A percentile compares a stretch with the other conserved stretches of the same genome.
These are phyloP conservation scores for Ophioninae sp. DNA, from an alignment of 2,888 invertebrate species.

Conservation along the genomic window DNA sequence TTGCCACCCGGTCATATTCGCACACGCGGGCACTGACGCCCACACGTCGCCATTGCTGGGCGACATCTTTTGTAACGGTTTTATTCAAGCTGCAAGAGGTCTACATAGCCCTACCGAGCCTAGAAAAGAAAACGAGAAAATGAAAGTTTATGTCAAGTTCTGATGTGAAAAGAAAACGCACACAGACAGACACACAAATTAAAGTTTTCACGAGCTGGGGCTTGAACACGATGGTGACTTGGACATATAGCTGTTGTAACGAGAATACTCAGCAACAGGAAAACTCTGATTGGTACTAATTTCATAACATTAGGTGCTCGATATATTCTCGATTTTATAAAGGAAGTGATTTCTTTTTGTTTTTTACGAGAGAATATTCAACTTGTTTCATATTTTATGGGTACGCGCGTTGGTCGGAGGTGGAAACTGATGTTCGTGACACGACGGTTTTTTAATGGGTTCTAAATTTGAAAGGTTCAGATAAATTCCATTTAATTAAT, in stretches of 20 bases:
- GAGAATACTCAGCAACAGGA: not conserved
- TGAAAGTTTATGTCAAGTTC: not conserved
- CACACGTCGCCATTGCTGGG: slow-evolving; percentile 52
- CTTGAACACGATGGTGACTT: not conserved
- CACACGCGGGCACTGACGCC: not conserved
- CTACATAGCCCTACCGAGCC: not conserved
- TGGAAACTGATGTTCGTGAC: no score
- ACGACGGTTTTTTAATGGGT: no score
- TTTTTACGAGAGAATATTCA: not conserved
- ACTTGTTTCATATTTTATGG: no score
- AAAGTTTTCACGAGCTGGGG: not conserved
- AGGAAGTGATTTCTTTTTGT: not conserved
- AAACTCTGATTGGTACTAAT: not conserved
- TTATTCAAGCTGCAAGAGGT: slow-evolving; percentile 20
- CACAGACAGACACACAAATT: no score
- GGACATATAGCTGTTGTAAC: not conserved
- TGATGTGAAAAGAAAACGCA: not conserved
- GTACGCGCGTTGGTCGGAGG: no score
- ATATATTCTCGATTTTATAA: not conserved
- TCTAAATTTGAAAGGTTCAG: no score
- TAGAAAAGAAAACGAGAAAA: not conserved
- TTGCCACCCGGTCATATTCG: slow-evolving; percentile 34
- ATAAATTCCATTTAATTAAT: no score
- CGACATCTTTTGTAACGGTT: slow-evolving; percentile 66
- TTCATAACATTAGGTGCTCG: not conserved